These are phyloP conservation scores for Perca schrenkii DNA, from an alignment of 2,113 vertebrate genomes.

Conservation along the genomic window DNA sequence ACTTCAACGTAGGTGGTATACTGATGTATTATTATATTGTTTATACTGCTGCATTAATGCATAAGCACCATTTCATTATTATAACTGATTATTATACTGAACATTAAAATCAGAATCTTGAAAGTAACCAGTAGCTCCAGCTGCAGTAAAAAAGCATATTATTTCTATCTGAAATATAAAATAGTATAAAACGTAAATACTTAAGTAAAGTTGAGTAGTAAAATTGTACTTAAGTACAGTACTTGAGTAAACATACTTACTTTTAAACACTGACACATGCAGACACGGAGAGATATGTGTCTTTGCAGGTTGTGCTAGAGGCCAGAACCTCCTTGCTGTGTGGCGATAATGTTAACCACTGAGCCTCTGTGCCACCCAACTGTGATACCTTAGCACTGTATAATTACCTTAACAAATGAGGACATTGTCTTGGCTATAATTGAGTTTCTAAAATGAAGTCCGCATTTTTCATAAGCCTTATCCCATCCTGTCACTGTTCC, in stretches of 20 bases:
- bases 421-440: constrained; percentile 17
- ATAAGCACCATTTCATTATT: not conserved
- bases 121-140: not conserved
- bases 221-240: not conserved
- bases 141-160: not conserved
- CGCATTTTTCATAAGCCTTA: not conserved
- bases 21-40: not conserved
- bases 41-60: not conserved
- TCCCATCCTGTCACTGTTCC: constrained; percentile 5
- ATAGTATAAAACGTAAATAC: not conserved
- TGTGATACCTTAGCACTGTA: constrained; percentile 8
- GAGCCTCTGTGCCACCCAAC: constrained; percentile 7
- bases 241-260: not conserved
- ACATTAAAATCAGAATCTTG: not conserved
- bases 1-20: not conserved
- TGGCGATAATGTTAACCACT: constrained; percentile 20
- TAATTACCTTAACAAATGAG: constrained; percentile 31
- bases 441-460: constrained; percentile 8
- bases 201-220: not conserved
- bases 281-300: not conserved
- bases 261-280: not conserved
- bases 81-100: not conserved
- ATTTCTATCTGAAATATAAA: not conserved
- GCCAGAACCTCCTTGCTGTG: constrained; percentile 9
- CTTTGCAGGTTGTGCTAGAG: not conserved